Conservation (phyloP, 2,113 vertebrate genomes). For the Myotis davidii region DNA sequence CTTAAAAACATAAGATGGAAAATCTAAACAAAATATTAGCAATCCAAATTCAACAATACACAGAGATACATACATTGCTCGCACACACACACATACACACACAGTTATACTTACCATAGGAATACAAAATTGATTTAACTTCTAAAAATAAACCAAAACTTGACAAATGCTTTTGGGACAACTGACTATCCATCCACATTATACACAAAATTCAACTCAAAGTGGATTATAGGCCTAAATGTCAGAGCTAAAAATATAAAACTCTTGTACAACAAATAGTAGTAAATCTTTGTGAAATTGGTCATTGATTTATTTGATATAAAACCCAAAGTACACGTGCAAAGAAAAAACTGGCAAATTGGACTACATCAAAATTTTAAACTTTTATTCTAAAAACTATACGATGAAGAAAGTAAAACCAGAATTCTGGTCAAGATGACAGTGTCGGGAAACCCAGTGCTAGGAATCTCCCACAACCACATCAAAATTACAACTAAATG, state of each 20-base stretch:
- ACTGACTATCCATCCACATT: background rate
- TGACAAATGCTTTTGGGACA: background rate
- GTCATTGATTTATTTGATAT: background rate
- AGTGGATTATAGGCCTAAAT: background rate
- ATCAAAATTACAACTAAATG: background rate
- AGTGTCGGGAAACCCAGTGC: background rate
- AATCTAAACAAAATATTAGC: background rate
- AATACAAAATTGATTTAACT: background rate
- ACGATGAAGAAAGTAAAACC: background rate
- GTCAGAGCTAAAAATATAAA: background rate
- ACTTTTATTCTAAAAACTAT: background rate
- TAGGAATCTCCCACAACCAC: background rate
- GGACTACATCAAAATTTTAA: background rate
- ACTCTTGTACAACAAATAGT: background rate
- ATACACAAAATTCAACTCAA: background rate
- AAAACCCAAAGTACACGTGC: background rate
- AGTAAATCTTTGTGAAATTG: background rate
- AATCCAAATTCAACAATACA: background rate
- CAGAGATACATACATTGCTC: background rate
- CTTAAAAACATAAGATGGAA: background rate
- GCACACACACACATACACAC: background rate
- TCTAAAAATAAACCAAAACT: background rate
- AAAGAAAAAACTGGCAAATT: background rate
- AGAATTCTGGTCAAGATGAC: background rate
- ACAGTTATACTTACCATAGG: background rate